phyloP scores from a whole-genome alignment of 2,797 vertebrate species.

The Hemitrygon akajei region DNA sequence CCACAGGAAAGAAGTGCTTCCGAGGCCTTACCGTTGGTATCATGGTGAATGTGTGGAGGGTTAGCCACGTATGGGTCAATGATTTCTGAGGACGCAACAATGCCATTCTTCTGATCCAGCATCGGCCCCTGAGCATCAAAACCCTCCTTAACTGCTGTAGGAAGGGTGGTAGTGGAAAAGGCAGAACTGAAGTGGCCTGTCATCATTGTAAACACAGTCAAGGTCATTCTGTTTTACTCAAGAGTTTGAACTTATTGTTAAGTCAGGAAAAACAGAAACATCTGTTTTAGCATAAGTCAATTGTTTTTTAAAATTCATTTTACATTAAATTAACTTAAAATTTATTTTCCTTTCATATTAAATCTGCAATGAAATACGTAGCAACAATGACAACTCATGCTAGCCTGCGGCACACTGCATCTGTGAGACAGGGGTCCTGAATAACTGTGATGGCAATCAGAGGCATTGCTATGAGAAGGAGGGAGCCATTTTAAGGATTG shows the following conservation, averaged over 20 bases:
- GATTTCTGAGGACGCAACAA: constrained; percentile 76
- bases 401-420: neutral
- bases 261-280: constrained; percentile 18
- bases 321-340: neutral
- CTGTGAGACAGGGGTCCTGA: constrained; percentile 8
- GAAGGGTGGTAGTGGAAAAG: constrained; percentile 76
- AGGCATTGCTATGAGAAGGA: neutral
- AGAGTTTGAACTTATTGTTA: constrained; percentile 9
- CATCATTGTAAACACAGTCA: constrained; percentile 77
- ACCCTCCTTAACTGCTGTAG: constrained; percentile 64
- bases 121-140: constrained; percentile 80
- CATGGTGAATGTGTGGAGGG: constrained; percentile 89
- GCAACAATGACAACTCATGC: neutral
- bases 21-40: constrained; percentile 98
- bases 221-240: constrained; percentile 35
- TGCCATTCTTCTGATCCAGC: constrained; percentile 82
- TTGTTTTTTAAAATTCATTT: neutral
- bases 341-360: neutral
- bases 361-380: neutral
- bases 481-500: neutral
- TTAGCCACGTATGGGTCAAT: constrained; percentile 87
- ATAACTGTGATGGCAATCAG: neutral
- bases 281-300: neutral
- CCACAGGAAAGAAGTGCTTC: constrained; percentile 69
- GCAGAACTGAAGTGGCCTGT: constrained; percentile 83